phyloP scores from a whole-genome alignment of 2,113 vertebrate genomes.

The Heterochromis multidens region DNA sequence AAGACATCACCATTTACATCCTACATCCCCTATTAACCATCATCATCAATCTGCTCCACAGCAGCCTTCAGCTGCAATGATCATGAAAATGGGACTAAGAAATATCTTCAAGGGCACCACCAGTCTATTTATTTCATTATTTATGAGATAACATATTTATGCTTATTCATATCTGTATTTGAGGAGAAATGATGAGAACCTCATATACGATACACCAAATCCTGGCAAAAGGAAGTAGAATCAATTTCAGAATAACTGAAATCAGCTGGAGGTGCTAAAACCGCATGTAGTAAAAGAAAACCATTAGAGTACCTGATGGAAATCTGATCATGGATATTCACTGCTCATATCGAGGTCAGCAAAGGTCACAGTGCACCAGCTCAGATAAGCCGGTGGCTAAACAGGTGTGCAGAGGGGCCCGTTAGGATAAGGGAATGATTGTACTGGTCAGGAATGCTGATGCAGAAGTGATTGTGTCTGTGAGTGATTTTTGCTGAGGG shows the following conservation, averaged over 20 bases:
- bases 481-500: not conserved
- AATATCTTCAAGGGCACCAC: slow-evolving; percentile 28
- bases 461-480: not conserved
- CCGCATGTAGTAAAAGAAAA: not conserved
- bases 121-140: slow-evolving; percentile 26
- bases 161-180: not conserved
- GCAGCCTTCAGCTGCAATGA: not conserved
- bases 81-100: not conserved
- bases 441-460: not conserved
- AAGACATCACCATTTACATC: slow-evolving; percentile 39
- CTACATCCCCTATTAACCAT: slow-evolving; percentile 14
- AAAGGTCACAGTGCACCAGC: slow-evolving; percentile 8
- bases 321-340: slow-evolving; percentile 28
- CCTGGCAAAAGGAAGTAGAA: not conserved
- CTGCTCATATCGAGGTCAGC: slow-evolving; percentile 32
- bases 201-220: not conserved
- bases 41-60: slow-evolving; percentile 32
- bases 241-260: slow-evolving; percentile 20
- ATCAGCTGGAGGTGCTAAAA: not conserved
- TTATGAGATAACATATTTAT: slow-evolving; percentile 8
- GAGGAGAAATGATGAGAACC: not conserved
- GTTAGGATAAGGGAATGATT: slow-evolving; percentile 28
- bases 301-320: not conserved
- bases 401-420: slow-evolving; percentile 20
- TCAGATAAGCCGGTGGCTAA: slow-evolving; percentile 33